phyloP scores from a whole-genome alignment of 2,888 invertebrate genomes.

The Masnerella sp. region DNA sequence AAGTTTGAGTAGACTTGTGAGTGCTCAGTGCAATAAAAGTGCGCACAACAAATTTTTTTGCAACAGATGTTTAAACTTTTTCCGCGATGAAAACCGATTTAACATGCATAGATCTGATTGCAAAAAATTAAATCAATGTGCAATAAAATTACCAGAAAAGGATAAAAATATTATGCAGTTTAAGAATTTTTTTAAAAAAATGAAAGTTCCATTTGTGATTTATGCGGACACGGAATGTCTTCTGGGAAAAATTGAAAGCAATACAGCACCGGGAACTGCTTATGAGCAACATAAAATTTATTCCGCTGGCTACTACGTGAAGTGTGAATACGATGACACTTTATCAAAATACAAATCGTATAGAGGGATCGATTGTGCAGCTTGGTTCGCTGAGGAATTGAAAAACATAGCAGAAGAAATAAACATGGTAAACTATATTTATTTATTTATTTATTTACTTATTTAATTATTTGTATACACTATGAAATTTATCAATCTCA shows the following conservation, averaged over 20 bases:
- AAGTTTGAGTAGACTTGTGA: constrained; percentile 4
- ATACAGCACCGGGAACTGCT: neutral
- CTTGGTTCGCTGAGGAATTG: neutral
- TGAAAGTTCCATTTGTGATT: constrained; percentile 15
- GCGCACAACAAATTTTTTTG: neutral
- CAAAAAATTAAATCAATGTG: constrained; percentile 6
- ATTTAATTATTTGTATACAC: no score
- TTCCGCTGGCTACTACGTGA: neutral
- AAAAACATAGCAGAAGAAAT: neutral
- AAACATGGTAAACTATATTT: neutral
- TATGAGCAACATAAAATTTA: neutral
- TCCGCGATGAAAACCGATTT: constrained; percentile 3
- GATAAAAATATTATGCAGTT: constrained; percentile 18
- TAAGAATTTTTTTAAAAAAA: constrained; percentile 16
- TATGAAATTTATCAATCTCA: no score
- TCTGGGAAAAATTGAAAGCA: no score
- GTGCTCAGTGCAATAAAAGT: neutral
- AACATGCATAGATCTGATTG: neutral
- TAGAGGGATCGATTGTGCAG: neutral
- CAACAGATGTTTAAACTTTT: constrained; percentile 11
- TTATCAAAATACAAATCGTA: neutral
- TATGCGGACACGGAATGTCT: constrained; percentile 26
- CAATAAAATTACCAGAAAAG: constrained; percentile 1
- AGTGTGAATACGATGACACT: neutral
- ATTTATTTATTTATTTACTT: neutral